Conservation (phyloP, 2,888 invertebrate species). For the Phengaris alcon region DNA sequence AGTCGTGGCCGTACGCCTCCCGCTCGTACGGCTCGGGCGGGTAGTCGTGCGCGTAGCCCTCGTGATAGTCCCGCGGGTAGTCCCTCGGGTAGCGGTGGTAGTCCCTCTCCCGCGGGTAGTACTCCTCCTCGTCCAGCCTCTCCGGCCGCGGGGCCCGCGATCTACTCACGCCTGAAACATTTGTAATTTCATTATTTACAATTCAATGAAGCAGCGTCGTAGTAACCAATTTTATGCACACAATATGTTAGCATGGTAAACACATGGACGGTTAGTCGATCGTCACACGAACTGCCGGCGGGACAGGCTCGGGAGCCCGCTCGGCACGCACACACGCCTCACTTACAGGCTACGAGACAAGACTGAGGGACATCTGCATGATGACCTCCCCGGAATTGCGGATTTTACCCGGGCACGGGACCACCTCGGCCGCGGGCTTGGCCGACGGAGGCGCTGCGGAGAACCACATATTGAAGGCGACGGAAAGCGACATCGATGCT, state of each 20-base stretch:
- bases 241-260: not conserved
- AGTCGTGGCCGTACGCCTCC: slow-evolving; percentile 61
- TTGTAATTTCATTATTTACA: not conserved
- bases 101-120: slow-evolving; percentile 47
- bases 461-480: slow-evolving; percentile 46
- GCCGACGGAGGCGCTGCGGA: slow-evolving; percentile 51
- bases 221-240: not conserved
- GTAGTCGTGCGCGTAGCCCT: slow-evolving; percentile 58
- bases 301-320: slow-evolving; percentile 33
- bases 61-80: slow-evolving; percentile 49
- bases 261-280: slow-evolving; percentile 32
- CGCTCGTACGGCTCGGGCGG: slow-evolving; percentile 57
- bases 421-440: slow-evolving; percentile 56
- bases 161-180: slow-evolving; percentile 55
- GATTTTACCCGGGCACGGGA: slow-evolving; percentile 71
- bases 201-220: not conserved
- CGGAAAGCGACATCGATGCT: slow-evolving; percentile 27
- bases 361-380: slow-evolving; percentile 50
- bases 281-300: slow-evolving; percentile 42
- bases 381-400: slow-evolving; percentile 56
- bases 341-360: slow-evolving; percentile 64
- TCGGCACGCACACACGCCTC: slow-evolving; percentile 46
- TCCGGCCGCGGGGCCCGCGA: slow-evolving; percentile 74
- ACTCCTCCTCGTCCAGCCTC: slow-evolving; percentile 80
- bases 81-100: slow-evolving; percentile 49